Percentiles rank a stretch among this genome's conserved stretches.
Evolutionary conservation across 2,888 invertebrate species (phyloP).

Genomic region (Perizoma flavofasciatum): DNA sequence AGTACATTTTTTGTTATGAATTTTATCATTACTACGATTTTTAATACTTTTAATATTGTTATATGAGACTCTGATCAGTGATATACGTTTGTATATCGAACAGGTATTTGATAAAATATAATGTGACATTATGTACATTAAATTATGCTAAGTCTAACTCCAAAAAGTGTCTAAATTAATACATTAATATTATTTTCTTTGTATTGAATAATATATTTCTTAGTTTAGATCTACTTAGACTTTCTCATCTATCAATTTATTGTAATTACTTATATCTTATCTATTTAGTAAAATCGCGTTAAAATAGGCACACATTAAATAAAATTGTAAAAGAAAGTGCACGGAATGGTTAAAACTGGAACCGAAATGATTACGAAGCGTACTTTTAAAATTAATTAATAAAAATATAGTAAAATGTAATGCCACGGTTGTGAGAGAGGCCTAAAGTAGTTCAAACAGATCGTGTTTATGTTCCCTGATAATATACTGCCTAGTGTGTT

Average conservation of each 20-base stretch:
- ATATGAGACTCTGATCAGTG: constrained; percentile 41
- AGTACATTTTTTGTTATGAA: constrained; percentile 55
- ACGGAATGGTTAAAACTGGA: constrained; percentile 43
- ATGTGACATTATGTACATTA: constrained; percentile 48
- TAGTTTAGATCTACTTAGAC: constrained; percentile 44
- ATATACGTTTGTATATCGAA: constrained; percentile 48
- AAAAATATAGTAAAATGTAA: constrained; percentile 46
- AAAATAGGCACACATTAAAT: constrained; percentile 14
- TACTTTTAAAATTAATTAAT: constrained; percentile 45
- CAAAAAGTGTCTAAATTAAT: constrained; percentile 45
- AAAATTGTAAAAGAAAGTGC: constrained; percentile 44
- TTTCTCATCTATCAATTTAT: constrained; percentile 41
- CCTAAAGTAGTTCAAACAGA: constrained; percentile 73
- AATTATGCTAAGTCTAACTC: constrained; percentile 51
- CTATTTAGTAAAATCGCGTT: constrained; percentile 26
- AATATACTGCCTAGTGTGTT: constrained; percentile 79
- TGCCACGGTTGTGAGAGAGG: constrained; percentile 81
- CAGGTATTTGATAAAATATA: constrained; percentile 34
- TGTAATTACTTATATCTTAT: constrained; percentile 24
- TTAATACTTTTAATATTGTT: constrained; percentile 41
- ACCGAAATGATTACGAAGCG: constrained; percentile 43
- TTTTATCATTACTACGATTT: constrained; percentile 55
- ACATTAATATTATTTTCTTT: constrained; percentile 37
- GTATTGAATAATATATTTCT: constrained; percentile 35
- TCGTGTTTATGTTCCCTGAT: constrained; percentile 60